Base-by-base conservation (phyloP, 2,888 invertebrate genomes). In the Electrophaes corylata region DNA sequence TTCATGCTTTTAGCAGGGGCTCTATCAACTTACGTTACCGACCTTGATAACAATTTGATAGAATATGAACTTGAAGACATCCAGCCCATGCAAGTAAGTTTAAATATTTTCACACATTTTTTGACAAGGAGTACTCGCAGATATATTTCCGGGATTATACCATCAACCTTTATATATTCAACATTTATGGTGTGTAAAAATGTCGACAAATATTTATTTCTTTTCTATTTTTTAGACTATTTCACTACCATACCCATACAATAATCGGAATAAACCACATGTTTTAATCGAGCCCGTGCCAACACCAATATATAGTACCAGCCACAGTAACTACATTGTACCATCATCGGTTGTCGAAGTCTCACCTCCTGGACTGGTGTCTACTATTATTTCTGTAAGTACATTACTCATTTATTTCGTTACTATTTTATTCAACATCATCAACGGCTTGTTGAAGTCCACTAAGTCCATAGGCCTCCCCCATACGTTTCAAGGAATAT, bases 41-140 rank as follows among this genome's bases (percentile, higher is more conserved):
- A 74, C 3, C 58, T 72, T 4, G 70, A 66, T 33, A 65, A 71
- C 23, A 76, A 78, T 43, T 33, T 71, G 16, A 71, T 79, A n/a
- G 74, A 73, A 60, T 75, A 66, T 65, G 67, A 66, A 29, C 57
- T 63, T 20, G 51, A 52, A 33, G 51, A 62, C 23, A 37, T 46
- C 8, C 50, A 49, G 14, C 66, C 67, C 0, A 57, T 64, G 49
- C 69, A 65, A 23, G 76, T 77, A 68, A 69, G 71, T 72, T 49
- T 19, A 20, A 18, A 20, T 20, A 19, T 12, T 12, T 2, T 20
- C 29, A n/a, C n/a, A n/a, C n/a, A n/a, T n/a, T n/a, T n/a, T n/a
- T n/a, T n/a, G n/a, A n/a, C n/a, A n/a, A n/a, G n/a, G n/a, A n/a
- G n/a, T n/a, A n/a, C n/a, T n/a, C n/a, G n/a, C n/a, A n/a, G n/a